A percentile compares a stretch with the other conserved stretches of the same genome.
phyloP scores from a whole-genome alignment of 30 jellyfish, hydroid and myxozoan genomes.

The Calvadosia cruxmelitensis region DNA sequence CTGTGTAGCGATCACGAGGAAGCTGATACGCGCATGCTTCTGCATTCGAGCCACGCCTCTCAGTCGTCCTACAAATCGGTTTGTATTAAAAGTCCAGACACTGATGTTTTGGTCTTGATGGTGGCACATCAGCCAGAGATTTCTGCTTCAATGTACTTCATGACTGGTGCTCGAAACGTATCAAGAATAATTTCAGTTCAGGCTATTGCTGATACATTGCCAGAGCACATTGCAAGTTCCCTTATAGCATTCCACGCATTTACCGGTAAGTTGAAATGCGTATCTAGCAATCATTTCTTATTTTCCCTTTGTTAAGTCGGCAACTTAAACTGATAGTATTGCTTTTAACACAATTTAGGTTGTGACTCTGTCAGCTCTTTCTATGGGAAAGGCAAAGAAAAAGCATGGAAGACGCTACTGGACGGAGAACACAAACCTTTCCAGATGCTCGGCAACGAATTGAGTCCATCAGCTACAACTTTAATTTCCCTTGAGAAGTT shows the following conservation, averaged over 20 bases:
- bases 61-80: background rate
- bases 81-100: background rate
- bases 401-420: constrained; percentile 12
- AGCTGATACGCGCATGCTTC: background rate
- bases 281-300: too few species aligned
- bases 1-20: background rate
- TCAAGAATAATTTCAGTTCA: too few species aligned
- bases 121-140: too few species aligned
- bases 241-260: too few species aligned
- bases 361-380: constrained; percentile 46
- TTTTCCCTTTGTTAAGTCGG: too few species aligned
- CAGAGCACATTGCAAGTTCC: too few species aligned
- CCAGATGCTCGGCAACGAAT: constrained; percentile 14
- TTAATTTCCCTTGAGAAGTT: background rate
- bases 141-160: too few species aligned
- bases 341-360: too few species aligned
- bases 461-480: constrained; percentile 5
- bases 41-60: background rate
- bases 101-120: background rate
- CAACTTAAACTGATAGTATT: too few species aligned
- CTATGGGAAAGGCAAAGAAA: constrained; percentile 31
- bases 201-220: too few species aligned
- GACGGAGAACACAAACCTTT: constrained; percentile 7
- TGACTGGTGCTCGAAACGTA: too few species aligned
- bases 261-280: too few species aligned